Evolutionary conservation across 2,888 invertebrate species (phyloP).

Genomic region (Holacanthella duospinosa): DNA sequence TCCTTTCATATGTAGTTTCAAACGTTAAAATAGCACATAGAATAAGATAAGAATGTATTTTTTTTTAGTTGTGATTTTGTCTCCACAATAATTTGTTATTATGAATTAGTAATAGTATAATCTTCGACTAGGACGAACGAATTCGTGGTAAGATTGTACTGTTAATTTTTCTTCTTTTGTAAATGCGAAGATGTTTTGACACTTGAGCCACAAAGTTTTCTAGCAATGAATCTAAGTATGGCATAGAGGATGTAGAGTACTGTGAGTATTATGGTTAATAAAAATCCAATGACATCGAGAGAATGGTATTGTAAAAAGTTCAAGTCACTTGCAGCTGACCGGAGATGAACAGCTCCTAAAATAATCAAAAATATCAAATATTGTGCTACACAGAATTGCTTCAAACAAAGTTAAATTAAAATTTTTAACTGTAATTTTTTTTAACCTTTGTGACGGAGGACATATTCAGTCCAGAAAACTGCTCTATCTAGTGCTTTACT

Average conservation of each 20-base stretch:
- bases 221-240: not conserved
- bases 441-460: conserved; percentile 36
- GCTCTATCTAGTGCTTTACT: conserved; percentile 29
- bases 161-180: not conserved
- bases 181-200: not conserved
- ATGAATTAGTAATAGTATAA: too few species aligned
- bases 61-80: too few species aligned
- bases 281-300: conserved; percentile 28
- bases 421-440: too few species aligned
- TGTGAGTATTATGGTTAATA: not conserved
- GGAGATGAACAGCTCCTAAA: conserved; percentile 36
- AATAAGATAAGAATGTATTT: too few species aligned
- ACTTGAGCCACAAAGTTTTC: not conserved
- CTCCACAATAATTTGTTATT: too few species aligned
- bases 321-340: conserved; percentile 30
- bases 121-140: too few species aligned
- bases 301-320: conserved; percentile 30
- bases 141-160: too few species aligned
- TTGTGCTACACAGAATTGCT: too few species aligned
- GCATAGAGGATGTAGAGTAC: not conserved
- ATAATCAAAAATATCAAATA: too few species aligned
- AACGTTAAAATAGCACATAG: too few species aligned
- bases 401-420: too few species aligned
- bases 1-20: too few species aligned
- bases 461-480: conserved; percentile 31